Percentiles rank a stretch among this genome's conserved stretches.
Evolutionary conservation across 2,797 vertebrate species (phyloP).

Genomic region (Ceyx erithaca): DNA sequence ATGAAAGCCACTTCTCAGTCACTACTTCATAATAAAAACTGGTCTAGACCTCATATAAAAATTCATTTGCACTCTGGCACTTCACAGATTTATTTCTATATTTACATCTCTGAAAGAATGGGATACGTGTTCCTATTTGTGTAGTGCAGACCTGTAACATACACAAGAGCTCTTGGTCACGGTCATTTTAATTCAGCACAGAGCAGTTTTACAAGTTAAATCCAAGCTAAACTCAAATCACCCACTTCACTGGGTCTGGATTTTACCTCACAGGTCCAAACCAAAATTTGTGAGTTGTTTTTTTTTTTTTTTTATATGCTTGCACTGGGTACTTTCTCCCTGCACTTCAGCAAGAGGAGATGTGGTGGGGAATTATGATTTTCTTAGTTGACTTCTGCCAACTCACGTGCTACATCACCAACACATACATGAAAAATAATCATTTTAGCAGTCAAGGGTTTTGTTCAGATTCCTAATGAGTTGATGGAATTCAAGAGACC

Average conservation of each 20-base stretch:
- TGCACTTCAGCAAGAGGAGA: too few relatives aligned
- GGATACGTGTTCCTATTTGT: accelerated
- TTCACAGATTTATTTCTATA: not conserved
- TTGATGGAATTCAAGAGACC: not conserved
- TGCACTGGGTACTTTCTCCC: not conserved
- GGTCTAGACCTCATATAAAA: not conserved
- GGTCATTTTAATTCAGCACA: not conserved
- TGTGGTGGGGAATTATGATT: accelerated
- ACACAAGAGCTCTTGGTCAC: not conserved
- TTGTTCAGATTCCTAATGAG: not conserved
- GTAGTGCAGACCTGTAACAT: accelerated
- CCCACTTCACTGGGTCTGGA: not conserved
- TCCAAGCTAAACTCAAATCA: accelerated
- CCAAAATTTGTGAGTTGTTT: accelerated
- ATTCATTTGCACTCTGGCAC: not conserved
- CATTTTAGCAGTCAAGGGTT: not conserved
- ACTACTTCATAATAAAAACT: not conserved
- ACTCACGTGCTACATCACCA: accelerated
- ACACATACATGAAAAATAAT: accelerated
- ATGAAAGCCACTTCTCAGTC: not conserved
- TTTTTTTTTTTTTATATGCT: accelerated
- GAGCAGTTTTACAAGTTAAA: not conserved
- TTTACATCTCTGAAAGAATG: not conserved
- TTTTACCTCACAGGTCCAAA: not conserved
- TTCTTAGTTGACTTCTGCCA: not conserved